Evolutionary conservation across 2,797 vertebrate species (phyloP).

Genomic region (Erpetoichthys calabaricus): DNA sequence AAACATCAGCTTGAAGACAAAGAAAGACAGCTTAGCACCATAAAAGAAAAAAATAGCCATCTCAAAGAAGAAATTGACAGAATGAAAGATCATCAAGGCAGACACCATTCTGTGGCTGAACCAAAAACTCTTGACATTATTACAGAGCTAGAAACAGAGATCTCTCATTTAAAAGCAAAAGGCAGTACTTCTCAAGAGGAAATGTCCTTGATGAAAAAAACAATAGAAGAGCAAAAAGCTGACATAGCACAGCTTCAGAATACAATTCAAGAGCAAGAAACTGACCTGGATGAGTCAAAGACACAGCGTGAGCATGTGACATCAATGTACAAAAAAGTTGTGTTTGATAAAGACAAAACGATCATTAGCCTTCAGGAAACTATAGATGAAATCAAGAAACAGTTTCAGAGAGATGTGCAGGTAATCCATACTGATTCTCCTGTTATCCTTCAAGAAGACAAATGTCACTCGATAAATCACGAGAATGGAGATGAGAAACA

Average conservation of each 20-base stretch:
- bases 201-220: conserved; percentile 48
- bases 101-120: conserved; percentile 51
- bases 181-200: conserved; percentile 65
- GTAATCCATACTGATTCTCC: conserved; percentile 46
- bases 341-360: conserved; percentile 73
- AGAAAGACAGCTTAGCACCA: conserved; percentile 68
- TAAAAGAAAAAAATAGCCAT: conserved; percentile 97
- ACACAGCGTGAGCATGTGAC: conserved; percentile 69
- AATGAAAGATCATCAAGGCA: conserved; percentile 76
- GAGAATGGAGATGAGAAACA: conserved; percentile 92
- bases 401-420: conserved; percentile 41
- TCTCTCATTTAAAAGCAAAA: conserved; percentile 64
- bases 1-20: conserved; percentile 73
- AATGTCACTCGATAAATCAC: conserved; percentile 65
- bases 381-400: conserved; percentile 53
- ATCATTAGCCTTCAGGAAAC: conserved; percentile 63
- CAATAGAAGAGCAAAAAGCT: conserved; percentile 65
- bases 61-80: conserved; percentile 88
- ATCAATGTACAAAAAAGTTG: conserved; percentile 61
- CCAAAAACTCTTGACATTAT: conserved; percentile 74
- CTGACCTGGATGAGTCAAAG: conserved; percentile 68
- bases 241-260: conserved; percentile 58
- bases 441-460: conserved; percentile 77
- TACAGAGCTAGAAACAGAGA: conserved; percentile 80
- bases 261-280: conserved; percentile 62